phyloP scores from a whole-genome alignment of 2,888 invertebrate genomes.

The Latrodectus elegans region DNA sequence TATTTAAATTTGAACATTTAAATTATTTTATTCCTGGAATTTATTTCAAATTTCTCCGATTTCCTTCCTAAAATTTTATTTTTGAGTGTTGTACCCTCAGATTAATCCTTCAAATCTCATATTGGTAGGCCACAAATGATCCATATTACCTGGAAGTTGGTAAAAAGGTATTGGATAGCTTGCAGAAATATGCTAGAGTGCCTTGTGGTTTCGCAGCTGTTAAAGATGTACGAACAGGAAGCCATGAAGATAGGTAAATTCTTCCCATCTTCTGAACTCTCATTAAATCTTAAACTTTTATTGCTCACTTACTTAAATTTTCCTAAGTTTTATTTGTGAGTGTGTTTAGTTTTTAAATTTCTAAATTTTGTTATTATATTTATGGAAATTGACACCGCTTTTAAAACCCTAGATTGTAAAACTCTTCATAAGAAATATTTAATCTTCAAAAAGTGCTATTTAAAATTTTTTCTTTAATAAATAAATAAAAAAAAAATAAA shows the following conservation, averaged over 20 bases:
- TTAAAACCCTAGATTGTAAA: too few relatives aligned
- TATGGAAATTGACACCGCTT: too few relatives aligned
- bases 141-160: slow-evolving; percentile 96
- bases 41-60: neutral
- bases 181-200: slow-evolving; percentile 93
- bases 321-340: too few relatives aligned
- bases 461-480: too few relatives aligned
- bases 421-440: too few relatives aligned
- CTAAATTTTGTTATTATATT: too few relatives aligned
- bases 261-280: neutral
- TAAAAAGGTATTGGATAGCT: slow-evolving; percentile 87
- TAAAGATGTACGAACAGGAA: slow-evolving; percentile 92
- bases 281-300: neutral
- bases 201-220: slow-evolving; percentile 97
- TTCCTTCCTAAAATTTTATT: neutral
- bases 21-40: neutral
- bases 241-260: slow-evolving; percentile 85
- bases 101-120: neutral
- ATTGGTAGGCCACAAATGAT: slow-evolving; percentile 89
- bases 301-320: too few relatives aligned
- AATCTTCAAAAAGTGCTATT: too few relatives aligned
- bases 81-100: neutral
- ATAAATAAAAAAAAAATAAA: too few relatives aligned
- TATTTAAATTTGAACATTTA: too few relatives aligned
- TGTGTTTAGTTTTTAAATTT: too few relatives aligned